Base-by-base conservation (phyloP, 1,140 invertebrate species). In the Leptinotarsa undecemlineata region DNA sequence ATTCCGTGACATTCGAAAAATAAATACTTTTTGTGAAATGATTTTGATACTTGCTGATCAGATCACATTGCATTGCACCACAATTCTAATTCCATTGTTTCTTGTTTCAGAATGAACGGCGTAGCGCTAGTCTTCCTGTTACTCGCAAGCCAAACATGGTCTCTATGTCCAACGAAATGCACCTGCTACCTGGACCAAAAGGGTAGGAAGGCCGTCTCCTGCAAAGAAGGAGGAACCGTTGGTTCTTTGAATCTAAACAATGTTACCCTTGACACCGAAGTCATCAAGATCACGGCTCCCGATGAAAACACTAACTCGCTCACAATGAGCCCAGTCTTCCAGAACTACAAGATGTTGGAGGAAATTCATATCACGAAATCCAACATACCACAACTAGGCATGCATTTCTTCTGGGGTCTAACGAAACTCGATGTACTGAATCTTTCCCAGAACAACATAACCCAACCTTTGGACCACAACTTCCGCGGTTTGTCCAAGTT, bases 391-490 rank as follows among this genome's bases (percentile, higher is more conserved):
- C 92, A 92, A 15, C 92, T 95, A 73, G 93, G 94, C 0, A 88
- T 90, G 73, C 90, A 92, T 80, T 92, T 93, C 13, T 94, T 95
- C 83, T 94, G 90, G 89, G 92, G 92, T 3, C 87, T 94, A 2
- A 88, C 87, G 71, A 90, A 90, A 72, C 85, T 95, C 42, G 87
- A 88, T 75, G 84, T 91, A 42, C 86, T 95, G 57, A 92, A 95
- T 83, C 85, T 95, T 13, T 90, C 92, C 0, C 86, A 91, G 78
- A 95, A 95, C 83, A 93, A 93, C 79, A 91, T 95, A 66, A 91
- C 91, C 13, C 88, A 90, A 77, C 88, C 94, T 82, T 85, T 97
- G 63, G 92, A 96, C 81, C 89, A 92, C 81, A 97, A 97, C 83
- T 96, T 97, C 79, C 85, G 88, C 77, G 90, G 90, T 6, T 81